A percentile compares a stretch with the other conserved stretches of the same genome.
Conservation (phyloP, 2,113 vertebrate species). For the Caretta caretta region DNA sequence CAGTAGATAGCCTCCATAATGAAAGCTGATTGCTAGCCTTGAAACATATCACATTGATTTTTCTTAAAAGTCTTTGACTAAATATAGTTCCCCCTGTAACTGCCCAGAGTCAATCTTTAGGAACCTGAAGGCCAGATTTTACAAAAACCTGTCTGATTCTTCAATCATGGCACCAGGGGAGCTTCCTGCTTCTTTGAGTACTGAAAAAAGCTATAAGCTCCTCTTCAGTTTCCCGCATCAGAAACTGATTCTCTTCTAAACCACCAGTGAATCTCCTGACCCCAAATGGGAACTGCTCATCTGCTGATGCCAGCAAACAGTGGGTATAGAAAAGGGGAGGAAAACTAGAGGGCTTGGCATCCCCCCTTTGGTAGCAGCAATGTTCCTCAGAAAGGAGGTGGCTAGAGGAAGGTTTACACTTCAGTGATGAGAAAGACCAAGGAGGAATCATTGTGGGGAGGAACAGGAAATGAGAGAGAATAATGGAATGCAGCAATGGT, state of each 20-base stretch:
- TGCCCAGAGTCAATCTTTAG: background rate
- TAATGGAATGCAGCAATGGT: background rate
- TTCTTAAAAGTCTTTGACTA: background rate
- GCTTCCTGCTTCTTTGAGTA: background rate
- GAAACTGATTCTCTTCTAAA: background rate
- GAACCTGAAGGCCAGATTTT: background rate
- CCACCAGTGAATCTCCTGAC: background rate
- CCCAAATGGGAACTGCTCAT: background rate
- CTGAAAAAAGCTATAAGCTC: background rate
- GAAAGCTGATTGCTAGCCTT: background rate
- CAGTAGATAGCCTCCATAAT: background rate
- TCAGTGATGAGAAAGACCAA: background rate
- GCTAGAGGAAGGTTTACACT: background rate
- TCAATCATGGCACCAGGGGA: background rate
- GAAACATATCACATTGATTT: conserved; percentile 3
- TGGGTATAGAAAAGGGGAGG: background rate
- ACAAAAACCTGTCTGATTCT: background rate
- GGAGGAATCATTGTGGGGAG: background rate
- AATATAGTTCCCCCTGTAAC: background rate
- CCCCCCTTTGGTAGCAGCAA: background rate
- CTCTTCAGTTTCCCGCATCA: background rate
- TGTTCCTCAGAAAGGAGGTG: background rate
- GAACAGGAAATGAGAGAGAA: background rate
- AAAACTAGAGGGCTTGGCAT: background rate
- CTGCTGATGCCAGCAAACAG: background rate